Conservation (phyloP, 2,888 invertebrate genomes). For the Bugula neritina region DNA sequence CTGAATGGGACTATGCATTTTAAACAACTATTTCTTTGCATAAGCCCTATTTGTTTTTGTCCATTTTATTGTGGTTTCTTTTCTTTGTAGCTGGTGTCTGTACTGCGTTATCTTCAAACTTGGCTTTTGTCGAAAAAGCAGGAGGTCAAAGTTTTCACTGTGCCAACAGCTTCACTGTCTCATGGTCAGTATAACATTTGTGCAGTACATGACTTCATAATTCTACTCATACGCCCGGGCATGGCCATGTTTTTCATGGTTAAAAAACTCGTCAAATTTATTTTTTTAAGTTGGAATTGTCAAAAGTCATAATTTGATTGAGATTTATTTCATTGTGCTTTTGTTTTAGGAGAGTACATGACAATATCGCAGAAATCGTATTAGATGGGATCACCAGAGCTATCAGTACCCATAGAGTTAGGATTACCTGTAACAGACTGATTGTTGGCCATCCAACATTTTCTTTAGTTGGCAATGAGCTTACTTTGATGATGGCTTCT, state of each 20-base stretch:
- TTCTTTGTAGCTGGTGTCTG: no score
- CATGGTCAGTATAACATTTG: no score
- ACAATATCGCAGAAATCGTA: neutral
- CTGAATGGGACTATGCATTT: no score
- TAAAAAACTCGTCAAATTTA: no score
- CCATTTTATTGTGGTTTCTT: no score
- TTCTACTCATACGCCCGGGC: no score
- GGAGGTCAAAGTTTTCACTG: conserved; percentile 16
- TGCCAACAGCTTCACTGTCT: neutral
- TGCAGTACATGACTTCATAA: no score
- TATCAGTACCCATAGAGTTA: neutral
- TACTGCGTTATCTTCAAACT: no score
- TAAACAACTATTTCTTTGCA: no score
- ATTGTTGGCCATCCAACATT: neutral
- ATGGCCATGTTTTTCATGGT: no score
- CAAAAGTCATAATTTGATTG: neutral
- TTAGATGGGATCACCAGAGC: neutral
- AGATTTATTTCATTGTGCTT: neutral
- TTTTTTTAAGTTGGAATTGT: no score
- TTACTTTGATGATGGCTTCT: neutral
- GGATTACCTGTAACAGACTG: neutral
- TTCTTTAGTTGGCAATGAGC: neutral
- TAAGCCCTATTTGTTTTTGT: no score
- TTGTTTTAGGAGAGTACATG: neutral
- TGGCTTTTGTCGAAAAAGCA: neutral